These are phyloP conservation scores for Chondrosia reniformis DNA, from an alignment of 37 sponge, comb jelly and placozoan species.

Conservation along the genomic window DNA sequence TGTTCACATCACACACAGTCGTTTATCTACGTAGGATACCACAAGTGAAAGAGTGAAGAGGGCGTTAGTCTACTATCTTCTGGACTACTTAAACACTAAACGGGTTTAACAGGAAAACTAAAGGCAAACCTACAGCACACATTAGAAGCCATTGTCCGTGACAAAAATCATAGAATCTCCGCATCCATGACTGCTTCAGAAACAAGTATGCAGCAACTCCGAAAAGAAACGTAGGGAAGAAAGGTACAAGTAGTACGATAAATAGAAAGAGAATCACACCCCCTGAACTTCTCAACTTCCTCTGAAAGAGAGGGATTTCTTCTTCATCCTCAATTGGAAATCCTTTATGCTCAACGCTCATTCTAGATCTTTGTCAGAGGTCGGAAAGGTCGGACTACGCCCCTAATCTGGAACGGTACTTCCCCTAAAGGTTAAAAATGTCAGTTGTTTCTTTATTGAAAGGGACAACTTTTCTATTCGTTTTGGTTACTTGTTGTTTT, in stretches of 20 bases:
- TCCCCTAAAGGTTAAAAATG: no score
- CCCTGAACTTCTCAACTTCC: not conserved
- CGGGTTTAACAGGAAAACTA: no score
- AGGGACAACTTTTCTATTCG: slow-evolving; percentile 35
- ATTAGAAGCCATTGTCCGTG: slow-evolving; percentile 11
- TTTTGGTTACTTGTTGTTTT: slow-evolving; percentile 16
- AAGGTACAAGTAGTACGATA: not conserved
- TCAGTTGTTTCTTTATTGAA: slow-evolving; percentile 4
- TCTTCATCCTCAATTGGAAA: not conserved
- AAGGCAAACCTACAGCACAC: slow-evolving; percentile 25
- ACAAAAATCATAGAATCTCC: slow-evolving; percentile 23
- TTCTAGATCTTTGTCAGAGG: not conserved
- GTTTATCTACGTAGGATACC: no score
- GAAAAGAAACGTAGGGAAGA: not conserved
- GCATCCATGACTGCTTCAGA: not conserved
- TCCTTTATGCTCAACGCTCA: slow-evolving; percentile 15
- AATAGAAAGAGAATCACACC: no score
- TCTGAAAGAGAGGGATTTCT: slow-evolving; percentile 4
- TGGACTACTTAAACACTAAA: no score
- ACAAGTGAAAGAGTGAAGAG: no score
- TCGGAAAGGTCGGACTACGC: no score
- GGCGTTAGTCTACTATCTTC: no score
- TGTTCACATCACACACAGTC: no score
- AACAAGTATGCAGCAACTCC: not conserved
- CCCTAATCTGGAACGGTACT: no score